Conservation (phyloP, 2,888 invertebrate species). For the Callyntrura sp. region DNA sequence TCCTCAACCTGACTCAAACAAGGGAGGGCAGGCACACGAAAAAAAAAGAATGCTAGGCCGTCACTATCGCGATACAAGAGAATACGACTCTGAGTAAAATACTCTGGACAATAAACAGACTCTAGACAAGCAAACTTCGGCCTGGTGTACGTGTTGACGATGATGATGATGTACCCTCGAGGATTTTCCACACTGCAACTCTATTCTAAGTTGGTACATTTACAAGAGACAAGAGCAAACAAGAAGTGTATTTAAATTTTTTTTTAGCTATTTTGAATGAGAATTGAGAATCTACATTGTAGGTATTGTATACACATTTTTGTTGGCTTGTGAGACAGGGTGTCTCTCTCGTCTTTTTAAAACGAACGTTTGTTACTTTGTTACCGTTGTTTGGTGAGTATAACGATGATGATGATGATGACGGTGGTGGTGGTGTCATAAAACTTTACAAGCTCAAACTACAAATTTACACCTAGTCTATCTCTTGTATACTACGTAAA, state of each 20-base stretch:
- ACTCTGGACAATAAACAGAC: not conserved
- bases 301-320: conserved; percentile 5
- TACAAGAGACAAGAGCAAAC: not conserved
- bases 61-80: not conserved
- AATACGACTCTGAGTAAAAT: not conserved
- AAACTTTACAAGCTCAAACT: conserved; percentile 67
- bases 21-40: not conserved
- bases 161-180: conserved; percentile 39
- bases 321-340: conserved; percentile 27
- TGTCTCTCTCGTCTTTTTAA: conserved; percentile 23
- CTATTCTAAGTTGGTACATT: not conserved
- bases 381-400: not conserved
- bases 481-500: conserved; percentile 11
- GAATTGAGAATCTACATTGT: not conserved
- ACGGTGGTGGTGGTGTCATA: conserved; percentile 52
- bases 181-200: conserved; percentile 36
- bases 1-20: too few relatives aligned
- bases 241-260: not conserved
- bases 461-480: conserved; percentile 75
- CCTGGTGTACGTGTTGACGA: not conserved
- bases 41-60: not conserved
- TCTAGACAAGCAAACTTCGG: not conserved
- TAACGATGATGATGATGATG: conserved; percentile 12
- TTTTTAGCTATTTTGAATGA: not conserved
- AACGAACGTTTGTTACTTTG: not conserved